Conservation (phyloP, 1,140 invertebrate genomes). For the Rhizoglyphus robini region DNA sequence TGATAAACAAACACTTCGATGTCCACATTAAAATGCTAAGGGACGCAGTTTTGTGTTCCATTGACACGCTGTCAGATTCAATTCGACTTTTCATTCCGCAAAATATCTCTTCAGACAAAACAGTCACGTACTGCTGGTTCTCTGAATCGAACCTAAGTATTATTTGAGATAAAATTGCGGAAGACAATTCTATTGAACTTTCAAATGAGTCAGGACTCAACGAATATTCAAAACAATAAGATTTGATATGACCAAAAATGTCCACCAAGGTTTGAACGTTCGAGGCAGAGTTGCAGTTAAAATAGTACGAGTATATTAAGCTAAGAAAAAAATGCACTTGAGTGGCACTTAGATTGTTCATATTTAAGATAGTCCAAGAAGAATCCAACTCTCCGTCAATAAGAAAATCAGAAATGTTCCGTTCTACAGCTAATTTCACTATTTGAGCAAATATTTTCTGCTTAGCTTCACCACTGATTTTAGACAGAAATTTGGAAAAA, state of each 20-base stretch:
- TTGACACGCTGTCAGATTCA: neutral
- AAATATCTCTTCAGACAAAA: neutral
- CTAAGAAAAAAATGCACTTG: neutral
- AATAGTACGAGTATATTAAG: neutral
- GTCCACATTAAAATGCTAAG: neutral
- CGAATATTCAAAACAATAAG: neutral
- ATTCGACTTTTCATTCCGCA: neutral
- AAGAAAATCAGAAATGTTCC: neutral
- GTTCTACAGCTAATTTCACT: neutral
- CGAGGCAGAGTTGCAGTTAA: neutral
- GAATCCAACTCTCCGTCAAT: too few species aligned
- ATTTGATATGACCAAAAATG: neutral
- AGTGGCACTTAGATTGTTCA: neutral
- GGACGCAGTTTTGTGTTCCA: neutral
- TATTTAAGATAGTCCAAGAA: too few species aligned
- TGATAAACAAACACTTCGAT: neutral
- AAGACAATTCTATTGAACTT: neutral
- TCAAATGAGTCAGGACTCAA: neutral
- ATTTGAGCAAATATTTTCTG: neutral
- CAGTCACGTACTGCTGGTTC: neutral
- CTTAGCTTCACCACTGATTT: neutral
- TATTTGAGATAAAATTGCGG: neutral
- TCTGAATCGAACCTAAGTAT: neutral
- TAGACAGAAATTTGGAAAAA: neutral
- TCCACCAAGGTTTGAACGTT: neutral